Evolutionary conservation across 2,797 vertebrate species (phyloP).

Genomic region (Coreius guichenoti): DNA sequence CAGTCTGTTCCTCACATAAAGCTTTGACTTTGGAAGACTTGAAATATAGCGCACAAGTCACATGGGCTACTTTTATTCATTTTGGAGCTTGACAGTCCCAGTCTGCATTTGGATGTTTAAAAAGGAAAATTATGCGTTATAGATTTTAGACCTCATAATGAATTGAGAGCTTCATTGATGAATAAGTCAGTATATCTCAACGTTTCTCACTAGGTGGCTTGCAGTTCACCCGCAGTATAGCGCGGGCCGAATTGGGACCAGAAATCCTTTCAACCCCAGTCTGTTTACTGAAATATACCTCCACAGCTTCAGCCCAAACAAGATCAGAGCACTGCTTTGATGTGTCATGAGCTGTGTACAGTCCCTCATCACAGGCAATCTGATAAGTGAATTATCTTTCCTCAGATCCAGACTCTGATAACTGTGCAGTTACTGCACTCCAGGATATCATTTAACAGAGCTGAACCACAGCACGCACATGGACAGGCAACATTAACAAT

Average conservation of each 20-base stretch:
- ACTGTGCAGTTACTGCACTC: conserved; percentile 56
- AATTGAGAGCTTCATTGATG: conserved; percentile 34
- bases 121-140: neutral
- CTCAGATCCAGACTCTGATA: conserved; percentile 77
- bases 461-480: conserved; percentile 67
- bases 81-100: neutral
- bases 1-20: neutral
- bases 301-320: conserved; percentile 50
- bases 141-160: conserved; percentile 15
- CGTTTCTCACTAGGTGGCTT: neutral
- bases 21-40: neutral
- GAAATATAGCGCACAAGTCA: neutral
- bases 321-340: conserved; percentile 67
- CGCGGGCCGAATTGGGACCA: conserved; percentile 10
- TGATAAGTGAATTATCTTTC: conserved; percentile 79
- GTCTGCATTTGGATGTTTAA: conserved; percentile 4
- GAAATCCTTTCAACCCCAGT: conserved; percentile 50
- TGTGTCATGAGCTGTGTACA: conserved; percentile 73
- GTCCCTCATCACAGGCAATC: conserved; percentile 74
- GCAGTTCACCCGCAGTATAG: conserved; percentile 17
- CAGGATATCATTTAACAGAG: conserved; percentile 73
- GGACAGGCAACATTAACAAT: conserved; percentile 68
- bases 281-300: conserved; percentile 58
- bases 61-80: neutral
- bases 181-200: conserved; percentile 35